Conservation (phyloP, 2,888 invertebrate genomes). For the Caenorhabditis angaria region DNA sequence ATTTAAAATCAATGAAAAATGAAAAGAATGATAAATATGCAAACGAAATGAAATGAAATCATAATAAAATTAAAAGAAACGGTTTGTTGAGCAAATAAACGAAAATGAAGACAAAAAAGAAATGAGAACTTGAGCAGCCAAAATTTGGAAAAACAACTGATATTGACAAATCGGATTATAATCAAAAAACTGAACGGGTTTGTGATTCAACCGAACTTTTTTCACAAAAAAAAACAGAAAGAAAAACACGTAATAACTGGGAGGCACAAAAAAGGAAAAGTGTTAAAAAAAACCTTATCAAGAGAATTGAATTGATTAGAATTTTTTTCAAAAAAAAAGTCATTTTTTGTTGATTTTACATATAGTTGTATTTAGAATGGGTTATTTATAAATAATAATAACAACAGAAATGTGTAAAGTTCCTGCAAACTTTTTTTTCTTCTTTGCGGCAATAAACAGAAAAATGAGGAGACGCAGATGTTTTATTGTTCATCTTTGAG, state of each 20-base stretch:
- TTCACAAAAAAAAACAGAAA: too few species aligned
- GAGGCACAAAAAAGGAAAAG: too few species aligned
- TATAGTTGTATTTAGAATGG: not conserved
- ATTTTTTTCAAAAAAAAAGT: too few species aligned
- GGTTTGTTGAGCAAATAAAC: constrained; percentile 2
- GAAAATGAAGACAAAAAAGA: not conserved
- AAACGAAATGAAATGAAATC: constrained; percentile 24
- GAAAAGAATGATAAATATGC: not conserved
- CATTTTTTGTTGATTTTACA: too few species aligned
- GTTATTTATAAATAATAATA: too few species aligned
- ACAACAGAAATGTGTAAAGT: not conserved
- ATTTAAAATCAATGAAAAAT: too few species aligned
- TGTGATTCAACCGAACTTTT: too few species aligned
- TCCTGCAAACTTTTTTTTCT: not conserved
- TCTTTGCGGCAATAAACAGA: not conserved
- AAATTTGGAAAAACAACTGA: not conserved
- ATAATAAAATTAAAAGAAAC: too few species aligned
- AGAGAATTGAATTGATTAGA: too few species aligned
- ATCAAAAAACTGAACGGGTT: not conserved
- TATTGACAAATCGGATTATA: not conserved
- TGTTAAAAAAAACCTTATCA: too few species aligned
- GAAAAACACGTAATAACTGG: too few species aligned
- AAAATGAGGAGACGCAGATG: not conserved
- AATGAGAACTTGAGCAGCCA: too few species aligned
- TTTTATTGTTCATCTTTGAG: not conserved